These are phyloP conservation scores for Amiota communis DNA, from an alignment of 2,888 invertebrate species.

Conservation along the genomic window DNA sequence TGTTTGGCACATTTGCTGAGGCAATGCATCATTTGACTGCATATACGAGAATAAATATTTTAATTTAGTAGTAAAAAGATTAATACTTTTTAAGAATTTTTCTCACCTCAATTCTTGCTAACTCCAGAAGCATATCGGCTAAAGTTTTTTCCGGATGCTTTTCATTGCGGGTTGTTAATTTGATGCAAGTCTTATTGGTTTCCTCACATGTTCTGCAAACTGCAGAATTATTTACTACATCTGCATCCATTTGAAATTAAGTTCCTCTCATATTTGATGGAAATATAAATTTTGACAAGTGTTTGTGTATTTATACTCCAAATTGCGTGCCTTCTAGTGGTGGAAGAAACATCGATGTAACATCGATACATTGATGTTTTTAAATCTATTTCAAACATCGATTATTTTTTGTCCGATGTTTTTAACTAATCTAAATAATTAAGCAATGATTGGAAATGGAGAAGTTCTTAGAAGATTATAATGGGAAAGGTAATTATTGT, in stretches of 20 bases:
- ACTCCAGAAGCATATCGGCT: slow-evolving; percentile 51
- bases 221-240: slow-evolving; percentile 43
- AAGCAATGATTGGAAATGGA: too few relatives aligned
- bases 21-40: slow-evolving; percentile 44
- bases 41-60: not conserved
- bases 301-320: too few relatives aligned
- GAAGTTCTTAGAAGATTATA: too few relatives aligned
- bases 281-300: too few relatives aligned
- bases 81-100: too few relatives aligned
- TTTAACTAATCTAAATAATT: too few relatives aligned
- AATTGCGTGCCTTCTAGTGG: too few relatives aligned
- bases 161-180: slow-evolving; percentile 37
- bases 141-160: slow-evolving; percentile 46
- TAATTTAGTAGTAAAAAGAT: not conserved
- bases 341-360: too few relatives aligned
- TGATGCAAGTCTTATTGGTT: slow-evolving; percentile 29
- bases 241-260: slow-evolving; percentile 18
- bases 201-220: slow-evolving; percentile 56
- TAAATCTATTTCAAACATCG: too few relatives aligned
- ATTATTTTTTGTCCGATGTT: too few relatives aligned
- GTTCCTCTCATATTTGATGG: not conserved
- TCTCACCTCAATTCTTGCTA: slow-evolving; percentile 55
- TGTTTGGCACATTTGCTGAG: slow-evolving; percentile 54
- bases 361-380: too few relatives aligned
- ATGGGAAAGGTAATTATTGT: too few relatives aligned